These are phyloP conservation scores for Coturnix japonica DNA, from an alignment of 2,113 vertebrate genomes.

Conservation along the genomic window DNA sequence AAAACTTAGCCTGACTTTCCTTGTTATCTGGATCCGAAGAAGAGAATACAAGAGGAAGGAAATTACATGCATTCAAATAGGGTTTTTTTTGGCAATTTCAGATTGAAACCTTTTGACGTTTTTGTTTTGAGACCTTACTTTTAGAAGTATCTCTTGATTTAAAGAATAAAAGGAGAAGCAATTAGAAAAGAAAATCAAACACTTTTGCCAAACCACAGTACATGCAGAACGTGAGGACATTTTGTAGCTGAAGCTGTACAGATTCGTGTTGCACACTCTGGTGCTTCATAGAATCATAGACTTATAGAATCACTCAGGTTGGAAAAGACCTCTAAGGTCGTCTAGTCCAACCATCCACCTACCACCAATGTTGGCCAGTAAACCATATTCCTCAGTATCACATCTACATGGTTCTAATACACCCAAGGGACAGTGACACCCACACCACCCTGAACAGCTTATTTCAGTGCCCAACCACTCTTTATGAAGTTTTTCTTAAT, in stretches of 20 bases:
- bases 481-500: no score
- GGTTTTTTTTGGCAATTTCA: not conserved
- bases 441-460: no score
- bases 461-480: no score
- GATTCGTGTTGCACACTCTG: not conserved
- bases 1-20: not conserved
- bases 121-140: not conserved
- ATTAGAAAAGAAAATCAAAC: not conserved
- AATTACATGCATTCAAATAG: not conserved
- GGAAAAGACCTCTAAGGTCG: no score
- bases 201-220: not conserved
- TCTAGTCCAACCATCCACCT: no score
- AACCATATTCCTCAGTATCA: no score
- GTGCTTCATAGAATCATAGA: not conserved
- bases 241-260: not conserved
- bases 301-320: no score
- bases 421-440: no score
- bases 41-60: not conserved
- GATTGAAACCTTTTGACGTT: not conserved
- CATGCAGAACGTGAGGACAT: fast-evolving
- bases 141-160: not conserved
- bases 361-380: no score
- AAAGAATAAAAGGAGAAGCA: not conserved
- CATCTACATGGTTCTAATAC: no score
- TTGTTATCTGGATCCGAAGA: not conserved